A percentile compares a stretch with the other conserved stretches of the same genome.
Conservation (phyloP, 2,888 invertebrate species). For the Drosophila putrida region DNA sequence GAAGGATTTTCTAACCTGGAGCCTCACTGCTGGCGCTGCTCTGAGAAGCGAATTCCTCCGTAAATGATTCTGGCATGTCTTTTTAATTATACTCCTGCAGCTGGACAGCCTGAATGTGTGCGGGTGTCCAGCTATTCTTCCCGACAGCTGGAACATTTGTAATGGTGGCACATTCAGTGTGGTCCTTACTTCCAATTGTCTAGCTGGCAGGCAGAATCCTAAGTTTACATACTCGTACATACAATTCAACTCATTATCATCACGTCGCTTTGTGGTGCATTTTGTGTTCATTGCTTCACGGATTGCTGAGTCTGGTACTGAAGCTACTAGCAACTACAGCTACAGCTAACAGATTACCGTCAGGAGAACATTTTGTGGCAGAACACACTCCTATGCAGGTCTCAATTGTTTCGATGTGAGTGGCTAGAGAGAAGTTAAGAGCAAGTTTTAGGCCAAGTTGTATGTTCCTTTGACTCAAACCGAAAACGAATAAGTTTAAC, state of each 20-base stretch:
- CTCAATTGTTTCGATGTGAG: conserved; percentile 50
- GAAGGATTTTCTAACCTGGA: conserved; percentile 7
- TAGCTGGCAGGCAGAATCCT: conserved; percentile 19
- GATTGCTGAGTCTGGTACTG: conserved; percentile 32
- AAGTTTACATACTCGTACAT: conserved; percentile 43
- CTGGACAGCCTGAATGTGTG: conserved; percentile 16
- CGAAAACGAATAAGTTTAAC: conserved; percentile 34
- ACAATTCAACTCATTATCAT: conserved; percentile 69
- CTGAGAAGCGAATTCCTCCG: conserved; percentile 41
- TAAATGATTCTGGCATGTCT: conserved; percentile 63
- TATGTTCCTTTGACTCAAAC: conserved; percentile 47
- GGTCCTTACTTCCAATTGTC: conserved; percentile 38
- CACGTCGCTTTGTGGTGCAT: conserved; percentile 64
- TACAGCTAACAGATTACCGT: conserved; percentile 41
- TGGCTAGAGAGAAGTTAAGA: conserved; percentile 37
- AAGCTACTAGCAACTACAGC: neutral
- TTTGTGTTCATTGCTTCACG: conserved; percentile 51
- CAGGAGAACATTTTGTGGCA: conserved; percentile 48
- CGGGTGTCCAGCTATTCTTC: conserved; percentile 34
- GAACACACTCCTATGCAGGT: conserved; percentile 37
- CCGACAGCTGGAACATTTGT: conserved; percentile 31
- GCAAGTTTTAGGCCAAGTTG: conserved; percentile 50
- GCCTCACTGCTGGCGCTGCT: conserved; percentile 11
- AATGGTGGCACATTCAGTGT: conserved; percentile 57
- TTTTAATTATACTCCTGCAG: conserved; percentile 52